A percentile compares a stretch with the other conserved stretches of the same genome.
phyloP scores from a whole-genome alignment of 2,797 vertebrate species.

The Pangasius djambal region DNA sequence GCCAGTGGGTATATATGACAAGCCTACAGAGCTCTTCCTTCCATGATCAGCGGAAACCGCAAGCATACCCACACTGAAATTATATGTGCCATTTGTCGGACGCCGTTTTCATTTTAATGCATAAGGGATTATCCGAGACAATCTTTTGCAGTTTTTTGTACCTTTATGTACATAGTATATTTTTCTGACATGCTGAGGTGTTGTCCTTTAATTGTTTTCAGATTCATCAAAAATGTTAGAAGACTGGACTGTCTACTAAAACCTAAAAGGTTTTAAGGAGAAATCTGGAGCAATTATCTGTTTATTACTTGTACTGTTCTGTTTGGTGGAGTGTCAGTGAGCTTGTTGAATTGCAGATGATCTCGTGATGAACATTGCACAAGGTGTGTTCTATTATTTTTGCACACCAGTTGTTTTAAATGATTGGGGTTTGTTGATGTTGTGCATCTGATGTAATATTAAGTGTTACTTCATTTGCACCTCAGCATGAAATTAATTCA shows the following conservation, averaged over 20 bases:
- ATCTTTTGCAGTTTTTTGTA: conserved; percentile 45
- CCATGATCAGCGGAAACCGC: conserved; percentile 7
- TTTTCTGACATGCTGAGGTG: conserved; percentile 34
- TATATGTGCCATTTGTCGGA: conserved; percentile 29
- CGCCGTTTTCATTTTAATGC: conserved; percentile 14
- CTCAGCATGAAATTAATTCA: conserved; percentile 80
- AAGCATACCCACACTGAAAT: conserved; percentile 6
- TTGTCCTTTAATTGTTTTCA: conserved; percentile 13
- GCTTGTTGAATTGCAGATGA: conserved; percentile 38
- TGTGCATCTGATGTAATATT: conserved; percentile 76
- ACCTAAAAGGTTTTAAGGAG: conserved; percentile 1
- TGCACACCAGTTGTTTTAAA: conserved; percentile 83
- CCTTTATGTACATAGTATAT: conserved; percentile 33
- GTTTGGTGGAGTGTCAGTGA: conserved; percentile 9
- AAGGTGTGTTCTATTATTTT: conserved; percentile 61
- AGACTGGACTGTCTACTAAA: not conserved
- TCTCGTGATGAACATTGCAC: conserved; percentile 45
- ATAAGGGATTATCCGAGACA: conserved; percentile 20
- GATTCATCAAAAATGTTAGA: conserved; percentile 9
- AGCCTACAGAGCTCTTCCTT: conserved; percentile 30
- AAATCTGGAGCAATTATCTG: conserved; percentile 45
- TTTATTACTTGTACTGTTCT: conserved; percentile 23
- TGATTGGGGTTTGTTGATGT: conserved; percentile 64
- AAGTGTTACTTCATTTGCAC: conserved; percentile 84
- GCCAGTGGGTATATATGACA: conserved; percentile 20